Conservation (phyloP, 1,140 invertebrate genomes). For the Drosophila simulans region DNA sequence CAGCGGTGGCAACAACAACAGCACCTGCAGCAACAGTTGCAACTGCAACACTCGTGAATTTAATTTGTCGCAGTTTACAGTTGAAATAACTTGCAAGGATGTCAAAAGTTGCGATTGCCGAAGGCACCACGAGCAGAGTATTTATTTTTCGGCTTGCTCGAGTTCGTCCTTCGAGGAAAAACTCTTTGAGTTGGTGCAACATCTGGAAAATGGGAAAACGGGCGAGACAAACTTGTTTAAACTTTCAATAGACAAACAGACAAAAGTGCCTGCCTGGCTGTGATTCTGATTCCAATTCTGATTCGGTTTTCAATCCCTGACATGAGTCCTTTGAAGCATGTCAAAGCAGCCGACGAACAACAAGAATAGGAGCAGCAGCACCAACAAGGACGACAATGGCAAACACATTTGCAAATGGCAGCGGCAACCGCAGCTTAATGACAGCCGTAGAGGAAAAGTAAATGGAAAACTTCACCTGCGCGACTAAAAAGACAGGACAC, state of each 20-base stretch:
- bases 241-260: slow-evolving; percentile 79
- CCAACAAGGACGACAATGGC: slow-evolving; percentile 58
- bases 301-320: slow-evolving; percentile 46
- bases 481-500: slow-evolving; percentile 54
- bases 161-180: slow-evolving; percentile 20
- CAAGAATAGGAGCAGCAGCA: slow-evolving; percentile 34
- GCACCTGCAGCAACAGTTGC: slow-evolving; percentile 49
- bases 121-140: slow-evolving; percentile 31
- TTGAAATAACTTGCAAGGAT: slow-evolving; percentile 70
- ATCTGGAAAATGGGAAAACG: slow-evolving; percentile 37
- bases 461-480: slow-evolving; percentile 76
- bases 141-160: slow-evolving; percentile 40
- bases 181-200: slow-evolving; percentile 20
- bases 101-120: slow-evolving; percentile 53
- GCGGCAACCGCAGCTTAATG: slow-evolving; percentile 77
- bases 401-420: slow-evolving; percentile 82
- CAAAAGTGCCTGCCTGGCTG: slow-evolving; percentile 61
- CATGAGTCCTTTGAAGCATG: slow-evolving; percentile 74
- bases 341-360: slow-evolving; percentile 66
- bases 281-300: slow-evolving; percentile 11
- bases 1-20: slow-evolving; percentile 21
- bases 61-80: slow-evolving; percentile 80
- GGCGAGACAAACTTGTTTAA: slow-evolving; percentile 68
- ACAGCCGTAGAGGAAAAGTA: slow-evolving; percentile 57
- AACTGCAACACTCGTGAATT: slow-evolving; percentile 63